These are phyloP conservation scores for Neodiprion fabricii DNA, from an alignment of 1,140 invertebrate genomes.

Conservation along the genomic window DNA sequence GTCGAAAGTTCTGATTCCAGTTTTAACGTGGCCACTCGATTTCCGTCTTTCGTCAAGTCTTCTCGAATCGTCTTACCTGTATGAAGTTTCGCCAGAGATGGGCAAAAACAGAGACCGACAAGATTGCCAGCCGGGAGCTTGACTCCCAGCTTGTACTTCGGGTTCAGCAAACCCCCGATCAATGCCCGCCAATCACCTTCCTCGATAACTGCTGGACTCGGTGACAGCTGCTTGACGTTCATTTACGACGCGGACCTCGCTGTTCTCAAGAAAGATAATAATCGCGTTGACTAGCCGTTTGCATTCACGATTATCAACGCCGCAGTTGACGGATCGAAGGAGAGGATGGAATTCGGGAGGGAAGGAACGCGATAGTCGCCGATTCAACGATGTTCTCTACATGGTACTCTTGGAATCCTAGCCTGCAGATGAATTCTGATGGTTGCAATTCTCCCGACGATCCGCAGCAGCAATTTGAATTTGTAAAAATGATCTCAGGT, in stretches of 20 bases:
- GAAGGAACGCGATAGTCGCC: too few relatives aligned
- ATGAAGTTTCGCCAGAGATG: not conserved
- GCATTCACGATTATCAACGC: too few relatives aligned
- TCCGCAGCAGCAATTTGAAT: not conserved
- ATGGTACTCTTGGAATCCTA: not conserved
- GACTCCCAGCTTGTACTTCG: not conserved
- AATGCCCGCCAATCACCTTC: not conserved
- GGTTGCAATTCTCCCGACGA: too few relatives aligned
- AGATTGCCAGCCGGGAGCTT: not conserved
- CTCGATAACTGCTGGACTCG: not conserved
- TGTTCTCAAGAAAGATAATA: not conserved
- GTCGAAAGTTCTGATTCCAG: not conserved
- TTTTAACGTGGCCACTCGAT: not conserved
- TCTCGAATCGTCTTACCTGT: not conserved
- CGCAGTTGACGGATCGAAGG: too few relatives aligned
- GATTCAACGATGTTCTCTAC: too few relatives aligned
- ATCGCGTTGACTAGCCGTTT: not conserved
- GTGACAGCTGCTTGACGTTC: slow-evolving; percentile 1
- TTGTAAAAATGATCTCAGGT: not conserved
- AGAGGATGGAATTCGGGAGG: too few relatives aligned
- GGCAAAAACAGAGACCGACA: not conserved
- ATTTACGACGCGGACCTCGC: not conserved
- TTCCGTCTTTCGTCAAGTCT: too few relatives aligned
- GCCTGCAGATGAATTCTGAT: not conserved
- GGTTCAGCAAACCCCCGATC: slow-evolving; percentile 6